phyloP scores from a whole-genome alignment of 2,797 vertebrate genomes.

The Notamacropus eugenii region DNA sequence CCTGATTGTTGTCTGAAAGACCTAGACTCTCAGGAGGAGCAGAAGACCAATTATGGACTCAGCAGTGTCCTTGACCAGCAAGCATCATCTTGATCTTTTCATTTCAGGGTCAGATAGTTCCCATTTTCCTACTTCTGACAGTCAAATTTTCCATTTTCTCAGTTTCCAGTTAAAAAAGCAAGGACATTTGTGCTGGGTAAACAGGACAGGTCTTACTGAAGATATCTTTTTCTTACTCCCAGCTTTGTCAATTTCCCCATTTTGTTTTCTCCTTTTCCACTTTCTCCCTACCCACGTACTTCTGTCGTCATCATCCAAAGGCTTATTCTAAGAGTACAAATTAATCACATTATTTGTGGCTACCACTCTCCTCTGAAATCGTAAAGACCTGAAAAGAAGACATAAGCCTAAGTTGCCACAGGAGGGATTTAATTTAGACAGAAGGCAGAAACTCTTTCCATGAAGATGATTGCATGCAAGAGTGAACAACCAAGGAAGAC shows the following conservation, averaged over 20 bases:
- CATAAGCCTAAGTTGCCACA: not conserved
- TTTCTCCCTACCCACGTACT: not conserved
- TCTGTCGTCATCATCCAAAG: not conserved
- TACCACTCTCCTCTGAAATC: not conserved
- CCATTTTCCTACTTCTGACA: not conserved
- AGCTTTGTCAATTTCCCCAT: not conserved
- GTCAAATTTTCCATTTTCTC: not conserved
- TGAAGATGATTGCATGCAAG: not conserved
- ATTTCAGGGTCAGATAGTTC: not conserved
- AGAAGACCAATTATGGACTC: not conserved
- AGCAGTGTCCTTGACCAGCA: not conserved
- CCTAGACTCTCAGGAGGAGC: not conserved
- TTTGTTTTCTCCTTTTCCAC: not conserved
- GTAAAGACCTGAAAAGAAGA: not conserved
- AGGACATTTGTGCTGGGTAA: not conserved
- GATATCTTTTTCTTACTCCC: not conserved
- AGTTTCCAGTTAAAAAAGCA: not conserved
- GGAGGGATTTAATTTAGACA: slow-evolving; percentile 18
- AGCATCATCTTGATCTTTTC: not conserved
- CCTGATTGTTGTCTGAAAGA: not conserved
- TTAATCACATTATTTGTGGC: not conserved
- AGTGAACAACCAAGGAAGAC: not conserved
- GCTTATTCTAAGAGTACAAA: not conserved
- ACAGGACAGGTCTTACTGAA: not conserved
- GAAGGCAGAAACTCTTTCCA: not conserved